phyloP scores from a whole-genome alignment of 2,797 vertebrate genomes.

The Labeo calbasu region DNA sequence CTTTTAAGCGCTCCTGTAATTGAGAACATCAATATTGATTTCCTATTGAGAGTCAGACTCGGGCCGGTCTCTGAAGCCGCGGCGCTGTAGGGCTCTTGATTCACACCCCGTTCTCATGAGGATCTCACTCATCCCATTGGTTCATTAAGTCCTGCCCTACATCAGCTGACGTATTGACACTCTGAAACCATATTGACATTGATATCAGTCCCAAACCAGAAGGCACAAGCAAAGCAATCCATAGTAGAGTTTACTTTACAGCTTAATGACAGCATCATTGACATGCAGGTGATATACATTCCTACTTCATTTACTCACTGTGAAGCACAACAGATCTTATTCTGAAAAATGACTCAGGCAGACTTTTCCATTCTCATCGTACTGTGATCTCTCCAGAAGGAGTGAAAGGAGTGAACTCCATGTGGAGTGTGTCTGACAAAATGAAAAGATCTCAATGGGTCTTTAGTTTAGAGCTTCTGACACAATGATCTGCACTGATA shows the following conservation, averaged over 20 bases:
- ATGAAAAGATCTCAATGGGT: background rate
- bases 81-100: background rate
- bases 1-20: slow-evolving; percentile 57
- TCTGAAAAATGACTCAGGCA: background rate
- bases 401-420: background rate
- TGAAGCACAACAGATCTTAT: background rate
- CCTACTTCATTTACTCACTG: background rate
- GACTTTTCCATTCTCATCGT: background rate
- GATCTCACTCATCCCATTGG: slow-evolving; percentile 16
- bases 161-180: slow-evolving; percentile 22
- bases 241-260: background rate
- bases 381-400: background rate
- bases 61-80: slow-evolving; percentile 14
- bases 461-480: background rate
- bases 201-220: slow-evolving; percentile 17
- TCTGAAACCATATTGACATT: background rate
- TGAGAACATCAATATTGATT: slow-evolving; percentile 70
- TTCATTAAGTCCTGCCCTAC: slow-evolving; percentile 11
- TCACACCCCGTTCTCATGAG: slow-evolving; percentile 18
- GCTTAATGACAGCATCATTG: background rate
- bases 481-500: background rate
- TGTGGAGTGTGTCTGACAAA: too few relatives aligned
- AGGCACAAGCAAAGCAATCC: background rate
- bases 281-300: background rate
- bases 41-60: slow-evolving; percentile 57